Evolutionary conservation across 1,140 invertebrate species (phyloP), one percentile per base, ranked within the genome.

Genomic region (Melipona quadrifasciata): DNA sequence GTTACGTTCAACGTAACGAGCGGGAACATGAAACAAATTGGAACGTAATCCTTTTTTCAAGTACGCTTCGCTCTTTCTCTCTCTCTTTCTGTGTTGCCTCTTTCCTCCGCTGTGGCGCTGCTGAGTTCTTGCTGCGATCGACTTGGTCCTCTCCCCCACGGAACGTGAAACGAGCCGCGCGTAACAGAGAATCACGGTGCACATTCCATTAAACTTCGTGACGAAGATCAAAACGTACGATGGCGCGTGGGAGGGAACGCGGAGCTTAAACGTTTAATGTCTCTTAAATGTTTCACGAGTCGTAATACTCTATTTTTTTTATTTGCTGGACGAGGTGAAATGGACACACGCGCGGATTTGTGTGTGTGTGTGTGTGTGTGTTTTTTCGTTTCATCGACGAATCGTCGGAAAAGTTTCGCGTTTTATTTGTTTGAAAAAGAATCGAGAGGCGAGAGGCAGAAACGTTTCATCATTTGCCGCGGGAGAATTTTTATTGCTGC

Each of bases 1-100:
- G 39, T 39, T 39, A 58, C 75, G 53, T 78, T 78, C 78, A 71
- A 79, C 55, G 82, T 79, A 83, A 83, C 75, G 82, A 61, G 21
- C 65, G 21, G 82, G 65, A 71, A 71, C 75, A 70, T 64, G 75
- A 83, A 83, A 83, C 82, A 83, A 83, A 83, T 83, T 83, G 75
- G 74, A 70, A 83, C 81, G 81, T 78, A 78, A 83, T 83, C 55
- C 82, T 78, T 83, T 83, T 83, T 79, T 83, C 82, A 78, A 61
- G 75, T 71, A 53, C 24, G 27, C 67, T 80, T 82, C 21, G 4
- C 19, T 57, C 27, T 39, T 34, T n/a, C 58, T 64, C 12, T n/a
- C 1, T 64, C 57, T 64, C 31, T 65, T 16, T 39, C 17, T 21
- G 11, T n/a, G 58, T 61, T 61, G 58, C 24, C 58, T 24, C 24